These are phyloP conservation scores for Gila orcuttii DNA, from an alignment of 2,113 vertebrate species.

Conservation along the genomic window DNA sequence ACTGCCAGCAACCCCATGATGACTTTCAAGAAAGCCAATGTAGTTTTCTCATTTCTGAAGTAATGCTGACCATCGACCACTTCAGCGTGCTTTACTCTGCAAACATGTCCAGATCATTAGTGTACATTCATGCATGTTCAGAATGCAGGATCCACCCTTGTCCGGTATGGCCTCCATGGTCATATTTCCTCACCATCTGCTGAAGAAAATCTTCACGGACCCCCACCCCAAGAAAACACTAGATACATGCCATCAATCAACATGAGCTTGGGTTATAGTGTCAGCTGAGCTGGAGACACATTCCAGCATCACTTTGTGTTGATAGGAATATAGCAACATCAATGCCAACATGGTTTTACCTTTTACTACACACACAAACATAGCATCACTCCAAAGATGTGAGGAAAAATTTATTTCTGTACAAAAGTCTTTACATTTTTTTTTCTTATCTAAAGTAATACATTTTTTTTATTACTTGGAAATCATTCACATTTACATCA, in stretches of 20 bases:
- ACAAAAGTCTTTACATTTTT: constrained; percentile 66
- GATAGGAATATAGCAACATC: not conserved
- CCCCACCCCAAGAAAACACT: not conserved
- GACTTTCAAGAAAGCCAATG: not conserved
- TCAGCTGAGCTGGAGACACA: not conserved
- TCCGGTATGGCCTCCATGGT: constrained; percentile 11
- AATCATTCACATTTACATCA: constrained; percentile 71
- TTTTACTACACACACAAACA: not conserved
- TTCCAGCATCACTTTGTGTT: not conserved
- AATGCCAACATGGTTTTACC: no score
- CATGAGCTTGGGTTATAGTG: not conserved
- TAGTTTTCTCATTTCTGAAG: not conserved
- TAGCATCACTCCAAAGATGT: constrained; percentile 10
- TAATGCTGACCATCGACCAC: not conserved
- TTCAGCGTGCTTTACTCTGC: constrained; percentile 1
- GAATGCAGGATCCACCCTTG: constrained; percentile 15
- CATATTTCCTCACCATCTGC: constrained; percentile 19
- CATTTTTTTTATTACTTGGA: constrained; percentile 63
- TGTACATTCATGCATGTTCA: not conserved
- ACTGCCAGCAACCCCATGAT: not conserved
- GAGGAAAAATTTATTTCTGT: constrained; percentile 73
- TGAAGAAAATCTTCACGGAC: not conserved
- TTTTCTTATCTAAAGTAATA: constrained; percentile 62
- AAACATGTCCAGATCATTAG: not conserved
- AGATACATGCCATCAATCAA: not conserved